Evolutionary conservation across 2,888 invertebrate genomes (phyloP), one percentile per base, ranked within the genome.

Genomic region (Hydriomena furcata): DNA sequence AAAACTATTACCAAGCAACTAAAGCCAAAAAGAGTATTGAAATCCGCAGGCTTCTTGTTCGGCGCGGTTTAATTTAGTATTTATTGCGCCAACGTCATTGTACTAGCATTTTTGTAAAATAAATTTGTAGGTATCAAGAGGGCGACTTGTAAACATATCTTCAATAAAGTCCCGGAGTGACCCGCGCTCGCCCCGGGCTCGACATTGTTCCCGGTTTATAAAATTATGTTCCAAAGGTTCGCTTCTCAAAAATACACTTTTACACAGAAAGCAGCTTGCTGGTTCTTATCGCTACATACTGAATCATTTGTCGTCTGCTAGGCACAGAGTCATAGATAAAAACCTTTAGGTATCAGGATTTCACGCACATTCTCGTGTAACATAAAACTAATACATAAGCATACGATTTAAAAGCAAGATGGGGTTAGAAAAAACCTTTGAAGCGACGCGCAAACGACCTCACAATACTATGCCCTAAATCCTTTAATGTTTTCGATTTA

Each of bases 141-240:
- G 60, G 60, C 53, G 64, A 30, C 55, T 70, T 65, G 76, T 79
- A 77, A 77, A 80, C 72, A 80, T 80, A 73, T 77, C 73, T 70
- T 73, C 76, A 76, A 77, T 79, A 76, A 76, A 72, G 73, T 71
- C 67, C 64, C 67, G 58, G 63, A 73, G 68, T 74, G 79, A 74
- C 77, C 76, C 66, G 61, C 52, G 61, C 65, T 55, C 63, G 69
- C 74, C 71, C 62, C 61, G 62, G 65, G 72, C 72, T 55, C 56
- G 62, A 73, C 73, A 73, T 76, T 76, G 73, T 79, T 74, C 70
- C 68, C 66, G 68, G 65, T 73, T 79, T 79, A 80, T 80, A 76
- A 80, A 79, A 79, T 82, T 80, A 79, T 68, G 59, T 67, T 58
- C 59, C 66, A 68, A 75, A 73, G 28, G 28, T 38, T 25, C 7